These are phyloP conservation scores for Synanthedon tipuliformis DNA, from an alignment of 2,888 invertebrate species.

Conservation along the genomic window DNA sequence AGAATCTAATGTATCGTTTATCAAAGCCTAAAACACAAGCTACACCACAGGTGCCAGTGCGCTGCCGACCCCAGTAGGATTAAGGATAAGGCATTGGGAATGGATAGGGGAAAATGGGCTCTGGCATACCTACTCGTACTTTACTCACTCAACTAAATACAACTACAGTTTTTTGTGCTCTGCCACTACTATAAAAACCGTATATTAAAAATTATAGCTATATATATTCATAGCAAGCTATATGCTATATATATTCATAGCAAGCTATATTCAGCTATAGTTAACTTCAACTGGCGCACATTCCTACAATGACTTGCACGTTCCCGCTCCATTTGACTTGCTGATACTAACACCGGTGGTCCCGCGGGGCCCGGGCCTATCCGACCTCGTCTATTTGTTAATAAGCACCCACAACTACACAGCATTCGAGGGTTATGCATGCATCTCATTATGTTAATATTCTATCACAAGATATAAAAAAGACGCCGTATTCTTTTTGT, in stretches of 20 bases:
- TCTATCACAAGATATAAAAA: slow-evolving; percentile 10
- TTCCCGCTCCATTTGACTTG: slow-evolving; percentile 47
- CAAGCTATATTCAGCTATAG: slow-evolving; percentile 3
- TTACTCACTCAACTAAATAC: too few relatives aligned
- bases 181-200: too few relatives aligned
- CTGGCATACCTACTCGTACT: too few relatives aligned
- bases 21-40: too few relatives aligned
- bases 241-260: background rate
- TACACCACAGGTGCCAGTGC: too few relatives aligned
- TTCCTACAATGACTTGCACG: slow-evolving; percentile 37
- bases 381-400: slow-evolving; percentile 46
- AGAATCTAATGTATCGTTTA: too few relatives aligned
- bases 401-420: slow-evolving; percentile 30
- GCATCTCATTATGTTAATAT: slow-evolving; percentile 24
- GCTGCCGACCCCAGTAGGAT: too few relatives aligned
- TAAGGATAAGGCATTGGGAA: too few relatives aligned
- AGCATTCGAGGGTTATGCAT: slow-evolving; percentile 13
- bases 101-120: too few relatives aligned
- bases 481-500: slow-evolving; percentile 1
- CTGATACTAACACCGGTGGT: slow-evolving; percentile 57
- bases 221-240: background rate
- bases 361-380: slow-evolving; percentile 22
- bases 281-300: slow-evolving; percentile 12
- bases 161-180: too few relatives aligned
- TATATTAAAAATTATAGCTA: too few relatives aligned